Evolutionary conservation across 2,797 vertebrate genomes (phyloP), one percentile per base, ranked within the genome.

Genomic region (Falco rusticolus): DNA sequence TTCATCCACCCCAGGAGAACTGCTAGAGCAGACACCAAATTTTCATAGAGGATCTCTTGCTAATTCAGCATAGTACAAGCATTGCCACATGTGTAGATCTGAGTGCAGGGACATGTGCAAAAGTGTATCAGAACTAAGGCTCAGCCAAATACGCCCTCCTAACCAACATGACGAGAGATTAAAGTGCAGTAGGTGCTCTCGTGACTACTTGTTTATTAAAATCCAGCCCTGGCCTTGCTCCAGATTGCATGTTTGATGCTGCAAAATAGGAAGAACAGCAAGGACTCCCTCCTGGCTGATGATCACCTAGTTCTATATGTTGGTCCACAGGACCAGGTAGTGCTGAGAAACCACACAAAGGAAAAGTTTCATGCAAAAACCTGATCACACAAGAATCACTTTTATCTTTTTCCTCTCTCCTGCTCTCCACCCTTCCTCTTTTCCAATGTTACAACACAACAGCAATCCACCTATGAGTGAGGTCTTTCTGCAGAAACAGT

Each of bases 381-480:
- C 7, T 1, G 34, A 25, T n/a, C 12, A 60, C 1, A 3, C 13
- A 64, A 71, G 10, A 51, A 64, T 56, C 5, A 11, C 26, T 71
- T 43, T 41, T 10, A 15, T 7, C 12, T 41, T 4, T 51, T 24
- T 33, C 29, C 0, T 53, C 18, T 54, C 50, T 59, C 26, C 59
- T 26, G 11, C 8, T 74, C 13, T 78, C 43, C 2, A 2, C 5
- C 21, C 8, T 48, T 22, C 6, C 8, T 53, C 33, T 89, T 84
- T 72, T 76, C 33, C 41, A 65, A 5, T 20, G 33, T 13, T 48
- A 53, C 21, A 68, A n/a, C 29, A 47, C 26, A n/a, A 59, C 8
- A 80, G 12, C 0, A 2, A 59, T 56, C 17, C 47, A 68, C 6
- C 10, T 64, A 3, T 1, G 2, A 4, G 9, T 50, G 31, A 57